Conservation (phyloP, 2,797 vertebrate species). For the Acanthurus leucopareius region DNA sequence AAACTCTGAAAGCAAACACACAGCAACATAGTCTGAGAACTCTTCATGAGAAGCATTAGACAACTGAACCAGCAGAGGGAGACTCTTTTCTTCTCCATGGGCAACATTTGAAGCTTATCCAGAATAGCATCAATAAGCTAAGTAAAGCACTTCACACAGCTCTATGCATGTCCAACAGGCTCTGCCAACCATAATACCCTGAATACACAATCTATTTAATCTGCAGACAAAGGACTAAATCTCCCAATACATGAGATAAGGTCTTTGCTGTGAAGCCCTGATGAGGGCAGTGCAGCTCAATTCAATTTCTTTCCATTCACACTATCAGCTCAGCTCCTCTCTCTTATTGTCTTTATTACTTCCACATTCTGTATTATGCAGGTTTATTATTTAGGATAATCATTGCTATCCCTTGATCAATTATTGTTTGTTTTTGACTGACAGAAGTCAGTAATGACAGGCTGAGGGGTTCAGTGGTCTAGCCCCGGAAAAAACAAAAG, state of each 20-base stretch:
- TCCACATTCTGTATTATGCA: background rate
- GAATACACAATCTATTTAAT: background rate
- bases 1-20: background rate
- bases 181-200: background rate
- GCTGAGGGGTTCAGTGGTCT: conserved; percentile 13
- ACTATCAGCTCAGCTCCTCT: background rate
- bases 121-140: background rate
- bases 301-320: background rate
- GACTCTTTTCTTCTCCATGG: background rate
- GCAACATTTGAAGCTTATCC: background rate
- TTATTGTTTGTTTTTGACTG: background rate
- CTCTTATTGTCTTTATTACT: background rate
- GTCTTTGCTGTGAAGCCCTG: conserved; percentile 37
- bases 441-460: conserved; percentile 7
- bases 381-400: conserved; percentile 6
- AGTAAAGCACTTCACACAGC: background rate
- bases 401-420: background rate
- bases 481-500: no score
- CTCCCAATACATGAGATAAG: background rate
- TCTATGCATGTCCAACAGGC: background rate
- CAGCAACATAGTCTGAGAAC: no score
- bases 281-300: conserved; percentile 53
- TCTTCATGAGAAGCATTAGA: no score
- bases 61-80: conserved; percentile 40
- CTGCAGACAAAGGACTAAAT: background rate